phyloP scores from a whole-genome alignment of 2,888 invertebrate genomes.

The Drosophila lacicola region DNA sequence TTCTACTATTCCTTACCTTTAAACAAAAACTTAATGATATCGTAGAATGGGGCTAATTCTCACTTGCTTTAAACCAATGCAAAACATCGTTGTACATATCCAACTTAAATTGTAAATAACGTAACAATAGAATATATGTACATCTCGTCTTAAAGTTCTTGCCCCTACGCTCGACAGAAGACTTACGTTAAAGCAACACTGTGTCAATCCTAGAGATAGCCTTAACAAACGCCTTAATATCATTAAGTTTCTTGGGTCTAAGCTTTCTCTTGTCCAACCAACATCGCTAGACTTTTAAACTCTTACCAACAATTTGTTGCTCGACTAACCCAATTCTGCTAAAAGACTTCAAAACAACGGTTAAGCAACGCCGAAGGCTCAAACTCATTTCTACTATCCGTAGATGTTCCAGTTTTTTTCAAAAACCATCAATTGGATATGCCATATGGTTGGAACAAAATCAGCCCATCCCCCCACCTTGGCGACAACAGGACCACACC shows the following conservation, averaged over 20 bases:
- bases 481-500: slow-evolving; percentile 4
- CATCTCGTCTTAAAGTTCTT: slow-evolving; percentile 12
- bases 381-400: no score
- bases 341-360: no score
- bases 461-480: slow-evolving; percentile 13
- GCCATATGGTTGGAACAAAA: slow-evolving; percentile 22
- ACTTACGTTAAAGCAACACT: slow-evolving; percentile 29
- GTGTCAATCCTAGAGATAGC: no score
- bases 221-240: no score
- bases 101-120: slow-evolving; percentile 14
- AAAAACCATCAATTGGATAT: not conserved
- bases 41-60: slow-evolving; percentile 8
- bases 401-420: no score
- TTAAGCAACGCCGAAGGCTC: no score
- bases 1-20: slow-evolving; percentile 3
- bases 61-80: slow-evolving; percentile 22
- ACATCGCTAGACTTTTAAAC: no score
- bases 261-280: no score
- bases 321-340: no score
- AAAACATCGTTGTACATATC: slow-evolving; percentile 16
- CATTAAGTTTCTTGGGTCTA: no score
- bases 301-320: no score
- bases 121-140: slow-evolving; percentile 8
- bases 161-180: slow-evolving; percentile 21
- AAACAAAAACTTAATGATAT: slow-evolving; percentile 15